Evolutionary conservation across 2,888 invertebrate genomes (phyloP), one percentile per base, ranked within the genome.

Genomic region (Chromoteleia sp.): DNA sequence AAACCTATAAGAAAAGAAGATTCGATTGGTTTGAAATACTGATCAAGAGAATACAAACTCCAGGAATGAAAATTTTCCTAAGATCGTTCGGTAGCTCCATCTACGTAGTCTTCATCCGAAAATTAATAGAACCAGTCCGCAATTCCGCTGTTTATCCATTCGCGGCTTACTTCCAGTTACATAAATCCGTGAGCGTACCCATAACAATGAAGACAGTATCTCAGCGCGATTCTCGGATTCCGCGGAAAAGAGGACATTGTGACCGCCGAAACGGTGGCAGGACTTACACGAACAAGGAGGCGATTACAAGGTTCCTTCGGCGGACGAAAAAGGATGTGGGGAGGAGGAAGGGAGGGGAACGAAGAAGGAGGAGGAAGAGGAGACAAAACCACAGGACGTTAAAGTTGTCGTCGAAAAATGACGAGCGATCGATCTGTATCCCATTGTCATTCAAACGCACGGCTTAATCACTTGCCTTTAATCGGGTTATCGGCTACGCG

Each of bases 181-280:
- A 67, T 67, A 75, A 75, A 75, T 75, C 75, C 50, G 50, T 65
- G 17, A 67, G 67, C 43, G 58, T 25, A 58, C 50, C 59, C 41
- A 15, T 48, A 59, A 75, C 75, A 67, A 75, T 75, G 65, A 58
- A 75, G 50, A 75, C 59, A 59, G 68, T 67, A 68, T 68, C 43
- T 43, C 50, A 59, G 41, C 17, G 52, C 29, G 52, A 59, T 68
- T 59, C 76, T 52, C 67, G 50, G 75, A 54, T 33, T 14, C 50
- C 45, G 43, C 15, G 17, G 75, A 65, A 67, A 73, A 59, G 59
- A 59, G 59, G 43, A 59, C 30, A 67, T 67, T 67, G 67, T 75
- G 54, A 48, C 50, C 10, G 29, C 7, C 10, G 43, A 48, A 63
- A 30, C 29, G 12, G 15, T 43, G 15, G 25, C 45, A 58, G 48